Percentiles rank a stretch among this genome's conserved stretches.
phyloP scores from a whole-genome alignment of 2,113 vertebrate genomes.

The Pelecanus crispus region DNA sequence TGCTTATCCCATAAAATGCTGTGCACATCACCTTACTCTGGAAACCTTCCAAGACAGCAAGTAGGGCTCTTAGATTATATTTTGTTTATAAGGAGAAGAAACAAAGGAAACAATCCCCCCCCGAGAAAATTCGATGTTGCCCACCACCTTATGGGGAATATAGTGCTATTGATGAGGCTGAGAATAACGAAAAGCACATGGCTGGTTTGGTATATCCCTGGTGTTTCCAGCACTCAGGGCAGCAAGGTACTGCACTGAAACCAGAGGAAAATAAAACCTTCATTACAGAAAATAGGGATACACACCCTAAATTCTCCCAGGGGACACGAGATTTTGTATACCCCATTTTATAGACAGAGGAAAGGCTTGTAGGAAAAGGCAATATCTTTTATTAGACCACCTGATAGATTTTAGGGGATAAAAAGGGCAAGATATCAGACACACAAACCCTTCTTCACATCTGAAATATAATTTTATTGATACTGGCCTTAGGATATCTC shows the following conservation, averaged over 20 bases:
- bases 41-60: background rate
- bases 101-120: background rate
- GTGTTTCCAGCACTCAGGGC: background rate
- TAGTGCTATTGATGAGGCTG: background rate
- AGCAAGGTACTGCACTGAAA: background rate
- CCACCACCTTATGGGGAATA: background rate
- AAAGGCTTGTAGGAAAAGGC: background rate
- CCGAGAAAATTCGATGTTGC: background rate
- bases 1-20: background rate
- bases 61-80: background rate
- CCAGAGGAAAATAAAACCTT: background rate
- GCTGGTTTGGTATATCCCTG: background rate
- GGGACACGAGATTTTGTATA: background rate
- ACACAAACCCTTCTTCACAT: background rate
- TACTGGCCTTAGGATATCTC: slow-evolving; percentile 17
- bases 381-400: slow-evolving; percentile 18
- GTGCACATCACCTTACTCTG: background rate
- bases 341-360: background rate
- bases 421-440: background rate
- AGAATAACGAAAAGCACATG: background rate
- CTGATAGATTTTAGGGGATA: background rate
- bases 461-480: slow-evolving; percentile 42
- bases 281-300: background rate
- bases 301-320: background rate
- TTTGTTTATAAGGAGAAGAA: background rate